phyloP scores from a whole-genome alignment of 2,797 vertebrate genomes.

The Myotis planiceps region DNA sequence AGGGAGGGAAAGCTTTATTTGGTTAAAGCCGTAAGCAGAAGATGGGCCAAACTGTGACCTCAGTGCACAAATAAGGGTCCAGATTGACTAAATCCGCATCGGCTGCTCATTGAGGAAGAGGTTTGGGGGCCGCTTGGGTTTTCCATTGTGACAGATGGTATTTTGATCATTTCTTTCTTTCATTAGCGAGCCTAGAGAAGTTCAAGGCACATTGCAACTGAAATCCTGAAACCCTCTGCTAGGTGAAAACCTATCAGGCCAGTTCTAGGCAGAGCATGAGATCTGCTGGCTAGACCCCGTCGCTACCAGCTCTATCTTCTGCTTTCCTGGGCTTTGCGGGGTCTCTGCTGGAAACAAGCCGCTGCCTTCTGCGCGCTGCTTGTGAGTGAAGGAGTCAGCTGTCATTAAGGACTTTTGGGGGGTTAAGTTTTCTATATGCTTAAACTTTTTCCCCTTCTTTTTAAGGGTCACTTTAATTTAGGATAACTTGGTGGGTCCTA shows the following conservation, averaged over 20 bases:
- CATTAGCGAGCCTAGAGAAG: background rate
- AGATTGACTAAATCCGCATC: slow-evolving; percentile 31
- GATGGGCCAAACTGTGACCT: slow-evolving; percentile 67
- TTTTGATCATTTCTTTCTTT: slow-evolving; percentile 63
- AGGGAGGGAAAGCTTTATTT: slow-evolving; percentile 29
- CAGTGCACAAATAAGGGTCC: slow-evolving; percentile 56
- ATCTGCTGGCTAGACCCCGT: background rate
- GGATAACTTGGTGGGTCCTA: background rate
- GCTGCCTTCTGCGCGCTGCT: background rate
- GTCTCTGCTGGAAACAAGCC: background rate
- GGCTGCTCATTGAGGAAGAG: slow-evolving; percentile 40
- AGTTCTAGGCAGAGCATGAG: background rate
- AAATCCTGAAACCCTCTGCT: background rate
- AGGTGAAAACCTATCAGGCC: background rate
- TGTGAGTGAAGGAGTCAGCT: background rate
- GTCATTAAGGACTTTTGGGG: background rate
- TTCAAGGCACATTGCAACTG: background rate
- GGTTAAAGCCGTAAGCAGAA: slow-evolving; percentile 67
- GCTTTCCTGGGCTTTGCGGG: background rate
- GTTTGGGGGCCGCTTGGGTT: background rate
- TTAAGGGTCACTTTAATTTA: background rate
- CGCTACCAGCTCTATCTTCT: background rate
- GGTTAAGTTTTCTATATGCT: background rate
- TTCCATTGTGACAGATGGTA: background rate
- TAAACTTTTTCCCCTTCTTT: background rate